These are phyloP conservation scores for Dinomys branickii DNA, from an alignment of 2,113 vertebrate species.

Conservation along the genomic window DNA sequence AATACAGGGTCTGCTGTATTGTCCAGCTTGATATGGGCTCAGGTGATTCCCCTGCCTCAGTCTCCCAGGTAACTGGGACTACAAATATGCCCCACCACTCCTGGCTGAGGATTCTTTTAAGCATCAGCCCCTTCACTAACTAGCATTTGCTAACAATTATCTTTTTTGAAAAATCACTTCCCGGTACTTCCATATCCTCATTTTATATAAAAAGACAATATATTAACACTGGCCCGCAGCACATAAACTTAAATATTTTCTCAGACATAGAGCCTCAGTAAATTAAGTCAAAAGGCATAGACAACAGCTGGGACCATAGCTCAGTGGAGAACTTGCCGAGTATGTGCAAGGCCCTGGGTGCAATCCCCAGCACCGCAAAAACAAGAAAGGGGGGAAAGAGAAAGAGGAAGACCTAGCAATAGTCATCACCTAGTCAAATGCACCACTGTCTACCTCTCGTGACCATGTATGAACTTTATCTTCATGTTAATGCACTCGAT, in stretches of 20 bases:
- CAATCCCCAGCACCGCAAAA: background rate
- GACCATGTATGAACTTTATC: background rate
- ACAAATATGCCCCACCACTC: no score
- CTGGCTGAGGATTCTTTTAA: background rate
- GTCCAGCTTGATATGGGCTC: background rate
- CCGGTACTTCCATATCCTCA: background rate
- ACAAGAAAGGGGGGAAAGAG: background rate
- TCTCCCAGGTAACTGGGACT: background rate
- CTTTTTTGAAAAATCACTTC: slow-evolving; percentile 9
- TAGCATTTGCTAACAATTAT: background rate
- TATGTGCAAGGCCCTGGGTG: background rate
- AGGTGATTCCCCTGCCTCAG: background rate
- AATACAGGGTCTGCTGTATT: background rate
- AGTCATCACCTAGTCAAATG: background rate
- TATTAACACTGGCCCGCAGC: background rate
- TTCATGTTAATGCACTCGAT: background rate
- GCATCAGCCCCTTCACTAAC: background rate
- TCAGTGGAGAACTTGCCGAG: background rate
- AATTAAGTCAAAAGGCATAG: background rate
- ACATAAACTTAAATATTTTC: background rate
- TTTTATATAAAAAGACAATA: slow-evolving; percentile 9
- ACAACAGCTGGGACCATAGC: background rate
- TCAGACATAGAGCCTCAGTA: background rate
- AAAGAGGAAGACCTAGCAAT: background rate
- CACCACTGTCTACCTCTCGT: background rate